phyloP scores from a whole-genome alignment of 2,113 vertebrate genomes.

The Datnioides undecimradiatus region DNA sequence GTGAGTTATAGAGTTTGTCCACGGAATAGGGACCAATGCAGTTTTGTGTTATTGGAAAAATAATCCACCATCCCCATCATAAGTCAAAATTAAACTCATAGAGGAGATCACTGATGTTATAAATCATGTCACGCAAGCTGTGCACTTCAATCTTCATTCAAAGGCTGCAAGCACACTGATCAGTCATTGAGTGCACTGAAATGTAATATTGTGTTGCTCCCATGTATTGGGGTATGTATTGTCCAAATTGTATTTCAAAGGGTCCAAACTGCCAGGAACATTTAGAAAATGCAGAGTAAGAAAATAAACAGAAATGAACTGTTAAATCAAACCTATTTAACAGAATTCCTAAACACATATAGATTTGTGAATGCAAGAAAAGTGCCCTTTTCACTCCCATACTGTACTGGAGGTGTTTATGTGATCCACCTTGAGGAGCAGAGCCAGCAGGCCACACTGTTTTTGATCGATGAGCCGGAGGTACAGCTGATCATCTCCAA shows the following conservation, averaged over 20 bases:
- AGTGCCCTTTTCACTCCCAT: slow-evolving; percentile 4
- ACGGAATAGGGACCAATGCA: not conserved
- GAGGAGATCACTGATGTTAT: not conserved
- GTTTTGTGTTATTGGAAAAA: slow-evolving; percentile 16
- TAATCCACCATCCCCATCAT: not conserved
- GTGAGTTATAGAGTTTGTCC: slow-evolving; percentile 18
- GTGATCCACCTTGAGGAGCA: slow-evolving; percentile 28
- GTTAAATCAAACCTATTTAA: not conserved
- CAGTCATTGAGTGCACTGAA: slow-evolving; percentile 4
- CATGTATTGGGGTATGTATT: too few relatives aligned
- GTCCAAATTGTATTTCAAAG: too few relatives aligned
- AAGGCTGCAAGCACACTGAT: slow-evolving; percentile 10
- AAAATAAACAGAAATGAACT: not conserved
- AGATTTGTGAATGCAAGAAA: slow-evolving; percentile 18
- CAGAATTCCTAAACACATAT: not conserved
- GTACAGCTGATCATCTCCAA: slow-evolving; percentile 67
- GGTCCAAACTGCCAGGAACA: too few relatives aligned
- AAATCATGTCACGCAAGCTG: slow-evolving; percentile 19
- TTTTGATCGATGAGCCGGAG: slow-evolving; percentile 66
- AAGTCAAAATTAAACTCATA: not conserved
- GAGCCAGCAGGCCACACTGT: slow-evolving; percentile 6
- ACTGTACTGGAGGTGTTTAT: slow-evolving; percentile 26
- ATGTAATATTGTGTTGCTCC: not conserved
- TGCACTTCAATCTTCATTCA: slow-evolving; percentile 21
- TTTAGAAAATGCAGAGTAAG: too few relatives aligned